Evolutionary conservation across 2,113 vertebrate genomes (phyloP).

Genomic region (Pelusios castaneus): DNA sequence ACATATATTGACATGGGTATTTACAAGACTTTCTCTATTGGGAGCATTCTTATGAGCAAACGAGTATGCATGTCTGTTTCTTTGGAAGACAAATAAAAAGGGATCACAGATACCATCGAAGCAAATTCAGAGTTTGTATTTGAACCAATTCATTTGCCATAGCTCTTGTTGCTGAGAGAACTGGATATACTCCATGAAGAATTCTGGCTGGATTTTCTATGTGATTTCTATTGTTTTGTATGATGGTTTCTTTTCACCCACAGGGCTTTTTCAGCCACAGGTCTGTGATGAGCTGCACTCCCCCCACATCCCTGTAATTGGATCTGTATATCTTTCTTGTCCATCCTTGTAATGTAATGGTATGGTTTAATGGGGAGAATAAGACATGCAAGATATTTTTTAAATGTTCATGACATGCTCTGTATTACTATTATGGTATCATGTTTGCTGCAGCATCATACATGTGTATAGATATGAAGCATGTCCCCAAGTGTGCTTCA

Average conservation of each 20-base stretch:
- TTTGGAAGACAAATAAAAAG: background rate
- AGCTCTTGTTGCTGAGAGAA: background rate
- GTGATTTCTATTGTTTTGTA: background rate
- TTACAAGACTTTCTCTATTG: background rate
- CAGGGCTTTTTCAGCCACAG: background rate
- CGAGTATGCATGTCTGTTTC: background rate
- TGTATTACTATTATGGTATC: too few species aligned
- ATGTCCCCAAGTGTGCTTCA: too few species aligned
- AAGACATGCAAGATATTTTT: too few species aligned
- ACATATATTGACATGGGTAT: background rate
- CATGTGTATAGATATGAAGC: too few species aligned
- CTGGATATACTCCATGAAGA: background rate
- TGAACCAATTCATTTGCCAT: background rate
- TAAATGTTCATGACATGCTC: too few species aligned
- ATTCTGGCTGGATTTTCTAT: background rate
- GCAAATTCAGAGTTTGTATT: accelerated
- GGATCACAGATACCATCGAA: background rate
- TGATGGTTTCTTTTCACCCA: background rate
- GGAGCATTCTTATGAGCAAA: background rate
- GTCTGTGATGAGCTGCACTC: background rate
- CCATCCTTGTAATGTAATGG: too few species aligned
- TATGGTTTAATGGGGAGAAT: too few species aligned
- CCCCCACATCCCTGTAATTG: too few species aligned
- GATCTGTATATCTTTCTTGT: too few species aligned
- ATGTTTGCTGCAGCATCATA: too few species aligned